Evolutionary conservation across 2,888 invertebrate genomes (phyloP), one percentile per base, ranked within the genome.

Genomic region (Leptopilina drosophilae): DNA sequence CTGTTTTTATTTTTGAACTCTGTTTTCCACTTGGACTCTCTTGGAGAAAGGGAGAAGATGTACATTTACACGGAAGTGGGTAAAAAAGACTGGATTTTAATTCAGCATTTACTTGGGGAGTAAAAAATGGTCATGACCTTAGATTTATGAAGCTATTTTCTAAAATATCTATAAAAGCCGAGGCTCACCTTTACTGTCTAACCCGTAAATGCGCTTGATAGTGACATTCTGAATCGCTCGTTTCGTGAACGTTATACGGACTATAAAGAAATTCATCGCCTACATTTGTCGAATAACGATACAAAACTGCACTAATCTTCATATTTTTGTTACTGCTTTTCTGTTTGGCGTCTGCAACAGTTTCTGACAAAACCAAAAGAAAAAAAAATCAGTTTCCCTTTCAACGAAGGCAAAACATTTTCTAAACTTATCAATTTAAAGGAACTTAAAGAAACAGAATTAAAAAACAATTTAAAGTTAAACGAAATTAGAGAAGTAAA

Each of bases 211-310:
- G 33, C 26, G 56, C 9, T 73, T 73, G 73, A 56, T 56, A 73
- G 56, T 56, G 73, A 56, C 73, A 73, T 73, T 73, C 56, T 56
- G 73, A 53, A 15, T 73, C 9, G 14, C 73, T 73, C 73, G 73
- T 73, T 73, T 56, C 12, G 40, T 26, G 49, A 56, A 56, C 53
- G 69, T 73, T 73, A 20, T 20, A 73, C 53, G 14, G 56, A 73
- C 56, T 56, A 33, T 73, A 53, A 56, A 14, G 33, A 56, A 56
- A 73, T 73, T 73, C 73, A 73, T 56, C 53, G 73, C 26, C 53
- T 67, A 20, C 67, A 67, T 9, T 73, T 73, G 33, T 9, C n/a
- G n/a, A 12, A 56, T 33, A 49, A 26, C 53, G 69, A 69, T 12
- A 53, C 69, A 46, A 49, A 42, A 69, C 42, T 49, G 3, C 12